Evolutionary conservation across 2,113 vertebrate genomes (phyloP).

Genomic region (Haliaeetus leucogaster): DNA sequence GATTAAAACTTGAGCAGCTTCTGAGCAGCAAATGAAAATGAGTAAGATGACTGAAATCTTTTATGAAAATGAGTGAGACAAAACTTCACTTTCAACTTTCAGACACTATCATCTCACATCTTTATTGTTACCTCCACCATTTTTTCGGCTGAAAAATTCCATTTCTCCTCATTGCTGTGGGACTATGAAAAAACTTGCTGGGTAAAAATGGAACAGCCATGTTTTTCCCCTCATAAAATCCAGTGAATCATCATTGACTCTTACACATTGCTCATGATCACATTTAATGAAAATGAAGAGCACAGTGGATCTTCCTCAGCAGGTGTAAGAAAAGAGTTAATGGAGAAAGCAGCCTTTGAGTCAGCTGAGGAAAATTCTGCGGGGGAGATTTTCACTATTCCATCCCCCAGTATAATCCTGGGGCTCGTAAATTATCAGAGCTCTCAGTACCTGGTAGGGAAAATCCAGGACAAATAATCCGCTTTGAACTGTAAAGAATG

Average conservation of each 20-base stretch:
- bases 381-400: not conserved
- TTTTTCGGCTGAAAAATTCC: not conserved
- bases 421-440: not conserved
- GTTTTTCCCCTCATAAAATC: not conserved
- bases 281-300: not conserved
- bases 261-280: not conserved
- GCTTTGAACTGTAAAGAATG: not conserved
- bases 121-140: not conserved
- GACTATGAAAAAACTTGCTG: not conserved
- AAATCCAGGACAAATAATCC: not conserved
- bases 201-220: not conserved
- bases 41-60: not conserved
- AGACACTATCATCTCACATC: not conserved
- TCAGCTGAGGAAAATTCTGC: not conserved
- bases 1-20: not conserved
- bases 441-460: not conserved
- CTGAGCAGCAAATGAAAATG: not conserved
- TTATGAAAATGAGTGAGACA: not conserved
- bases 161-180: not conserved
- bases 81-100: not conserved
- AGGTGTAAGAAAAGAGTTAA: not conserved
- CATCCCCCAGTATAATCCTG: not conserved
- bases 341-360: not conserved
- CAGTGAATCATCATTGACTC: not conserved
- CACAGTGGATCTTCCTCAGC: not conserved